A percentile compares a stretch with the other conserved stretches of the same genome.
These are phyloP conservation scores for Bombycilla garrulus DNA, from an alignment of 2,113 vertebrate species.

Conservation along the genomic window DNA sequence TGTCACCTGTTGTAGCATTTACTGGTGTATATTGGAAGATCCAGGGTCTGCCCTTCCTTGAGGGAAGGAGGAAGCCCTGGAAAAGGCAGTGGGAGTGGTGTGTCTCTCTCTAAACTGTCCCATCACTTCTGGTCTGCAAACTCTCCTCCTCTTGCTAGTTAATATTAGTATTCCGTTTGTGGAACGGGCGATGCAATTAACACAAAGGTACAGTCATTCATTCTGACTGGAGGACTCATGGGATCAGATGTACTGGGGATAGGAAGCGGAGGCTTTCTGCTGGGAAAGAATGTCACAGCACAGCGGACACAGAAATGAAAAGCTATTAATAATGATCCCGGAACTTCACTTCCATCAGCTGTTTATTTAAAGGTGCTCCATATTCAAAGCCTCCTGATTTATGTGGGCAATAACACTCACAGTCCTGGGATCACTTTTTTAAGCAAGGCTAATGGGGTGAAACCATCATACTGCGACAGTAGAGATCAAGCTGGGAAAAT, in stretches of 20 bases:
- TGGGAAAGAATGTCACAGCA: slow-evolving; percentile 80
- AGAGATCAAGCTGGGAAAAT: slow-evolving; percentile 71
- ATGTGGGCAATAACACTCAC: slow-evolving; percentile 77
- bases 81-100: neutral
- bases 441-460: slow-evolving; percentile 81
- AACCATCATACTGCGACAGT: slow-evolving; percentile 69
- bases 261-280: slow-evolving; percentile 73
- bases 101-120: neutral
- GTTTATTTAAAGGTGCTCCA: slow-evolving; percentile 84
- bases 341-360: slow-evolving; percentile 83
- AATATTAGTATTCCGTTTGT: slow-evolving; percentile 68
- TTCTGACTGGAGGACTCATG: slow-evolving; percentile 73
- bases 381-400: slow-evolving; percentile 79
- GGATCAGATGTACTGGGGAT: slow-evolving; percentile 70
- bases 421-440: slow-evolving; percentile 74
- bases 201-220: slow-evolving; percentile 77
- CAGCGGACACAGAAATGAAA: slow-evolving; percentile 80
- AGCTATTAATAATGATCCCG: slow-evolving; percentile 84
- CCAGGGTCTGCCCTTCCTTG: neutral
- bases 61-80: neutral
- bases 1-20: fast-evolving
- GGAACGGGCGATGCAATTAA: slow-evolving; percentile 71
- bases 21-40: neutral
- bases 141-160: slow-evolving; percentile 18
- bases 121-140: neutral